Conservation (phyloP, 2,888 invertebrate species). For the Conomelus anceps region DNA sequence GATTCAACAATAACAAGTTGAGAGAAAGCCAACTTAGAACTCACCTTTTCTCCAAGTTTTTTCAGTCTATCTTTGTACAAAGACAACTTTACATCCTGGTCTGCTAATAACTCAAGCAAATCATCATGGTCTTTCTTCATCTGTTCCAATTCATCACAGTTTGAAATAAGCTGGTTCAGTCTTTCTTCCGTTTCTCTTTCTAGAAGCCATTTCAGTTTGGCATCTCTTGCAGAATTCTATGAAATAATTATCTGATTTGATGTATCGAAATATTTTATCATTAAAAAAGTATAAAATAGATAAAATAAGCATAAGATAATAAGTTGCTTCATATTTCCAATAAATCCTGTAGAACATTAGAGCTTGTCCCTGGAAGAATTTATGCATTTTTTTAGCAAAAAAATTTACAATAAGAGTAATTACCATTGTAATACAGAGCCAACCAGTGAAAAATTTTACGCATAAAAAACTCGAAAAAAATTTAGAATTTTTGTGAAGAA, state of each 20-base stretch:
- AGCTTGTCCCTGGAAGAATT: no score
- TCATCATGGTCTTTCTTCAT: conserved; percentile 89
- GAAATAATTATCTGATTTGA: neutral
- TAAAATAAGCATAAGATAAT: neutral
- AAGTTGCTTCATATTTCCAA: no score
- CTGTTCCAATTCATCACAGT: conserved; percentile 50
- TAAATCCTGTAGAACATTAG: no score
- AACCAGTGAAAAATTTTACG: no score
- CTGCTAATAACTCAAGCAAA: conserved; percentile 76
- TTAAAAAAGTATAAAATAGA: neutral
- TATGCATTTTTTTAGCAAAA: no score
- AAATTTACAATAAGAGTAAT: no score
- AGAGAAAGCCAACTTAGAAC: neutral
- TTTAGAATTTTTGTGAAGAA: no score
- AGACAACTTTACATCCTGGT: conserved; percentile 71
- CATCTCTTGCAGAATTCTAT: neutral
- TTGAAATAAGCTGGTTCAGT: conserved; percentile 8
- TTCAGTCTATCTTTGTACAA: conserved; percentile 55
- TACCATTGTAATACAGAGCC: no score
- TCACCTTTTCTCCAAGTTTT: conserved; percentile 49
- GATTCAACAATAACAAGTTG: no score
- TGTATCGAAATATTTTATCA: neutral
- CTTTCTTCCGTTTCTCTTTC: conserved; percentile 15
- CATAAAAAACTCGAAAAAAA: no score
- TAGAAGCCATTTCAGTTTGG: neutral